Percentiles rank a stretch among this genome's conserved stretches.
These are phyloP conservation scores for Hemithea aestivaria DNA, from an alignment of 2,888 invertebrate genomes.

Conservation along the genomic window DNA sequence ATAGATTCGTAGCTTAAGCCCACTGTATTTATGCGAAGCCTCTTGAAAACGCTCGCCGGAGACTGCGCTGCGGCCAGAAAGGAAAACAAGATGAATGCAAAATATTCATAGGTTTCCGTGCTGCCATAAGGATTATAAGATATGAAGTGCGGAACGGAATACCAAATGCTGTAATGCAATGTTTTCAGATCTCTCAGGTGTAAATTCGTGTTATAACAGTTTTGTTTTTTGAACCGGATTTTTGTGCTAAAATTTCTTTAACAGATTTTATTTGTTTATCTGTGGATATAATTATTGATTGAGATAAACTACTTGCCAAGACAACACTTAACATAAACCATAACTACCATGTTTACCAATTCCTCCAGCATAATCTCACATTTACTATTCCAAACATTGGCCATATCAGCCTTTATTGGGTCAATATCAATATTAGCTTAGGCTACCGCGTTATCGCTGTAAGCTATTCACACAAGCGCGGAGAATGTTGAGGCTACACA, in stretches of 20 bases:
- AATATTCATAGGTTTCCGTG: constrained; percentile 14
- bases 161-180: too few relatives aligned
- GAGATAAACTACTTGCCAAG: too few relatives aligned
- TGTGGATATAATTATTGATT: too few relatives aligned
- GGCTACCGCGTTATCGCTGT: constrained; percentile 23
- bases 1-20: constrained; percentile 21
- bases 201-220: too few relatives aligned
- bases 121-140: not conserved
- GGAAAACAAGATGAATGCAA: constrained; percentile 11
- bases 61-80: constrained; percentile 1
- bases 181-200: too few relatives aligned
- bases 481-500: constrained; percentile 33
- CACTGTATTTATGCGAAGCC: constrained; percentile 20
- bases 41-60: constrained; percentile 13
- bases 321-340: too few relatives aligned
- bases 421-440: constrained; percentile 27
- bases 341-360: too few relatives aligned
- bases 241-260: too few relatives aligned
- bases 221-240: too few relatives aligned
- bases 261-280: too few relatives aligned
- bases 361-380: too few relatives aligned
- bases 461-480: constrained; percentile 31
- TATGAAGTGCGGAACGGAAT: not conserved
- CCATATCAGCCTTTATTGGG: constrained; percentile 1
- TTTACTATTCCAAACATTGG: too few relatives aligned